Evolutionary conservation across 2,113 vertebrate genomes (phyloP), one percentile per base, ranked within the genome.

Genomic region (Phodopus roborovskii): DNA sequence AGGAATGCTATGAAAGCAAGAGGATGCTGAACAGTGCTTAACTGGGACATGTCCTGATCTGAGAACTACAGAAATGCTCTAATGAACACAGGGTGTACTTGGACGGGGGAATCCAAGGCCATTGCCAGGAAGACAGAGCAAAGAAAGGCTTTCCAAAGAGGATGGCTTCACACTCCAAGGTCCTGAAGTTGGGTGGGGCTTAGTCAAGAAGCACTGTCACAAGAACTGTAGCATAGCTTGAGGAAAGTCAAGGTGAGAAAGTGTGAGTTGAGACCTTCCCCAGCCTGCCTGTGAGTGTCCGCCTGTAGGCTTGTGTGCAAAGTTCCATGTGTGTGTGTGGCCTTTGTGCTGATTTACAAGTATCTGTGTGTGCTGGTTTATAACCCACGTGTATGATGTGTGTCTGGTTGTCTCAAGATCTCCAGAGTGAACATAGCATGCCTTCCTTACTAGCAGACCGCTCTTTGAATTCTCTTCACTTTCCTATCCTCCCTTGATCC

Each of bases 21-120:
- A 20, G 19, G 24, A 42, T 56, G 3, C 20, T 45, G 1, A 62
- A 45, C 53, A 33, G n/a, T 28, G 0, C 50, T 17, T 84, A 30
- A 88, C 13, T n/a, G 10, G 26, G 42, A 0, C 0, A 0, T 22
- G 13, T 17, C 4, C 68, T 85, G 19, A 17, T 26, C 4, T 28
- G 30, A 30, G 53, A 70, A 15, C 28, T 50, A 33, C 1, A 3
- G 66, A 85, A 81, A 58, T 60, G 10, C 17, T 39, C 20, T 77
- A 64, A 64, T 68, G 28, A 91, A 50, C 58, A 28, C 62, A 56
- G 53, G 53, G 53, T 56, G 53, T 45, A 45, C 45, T 45, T 45
- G 45, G 45, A 45, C 45, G 45, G 45, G 45, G 45, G 45, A 45
- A 45, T 6, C 26, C 16, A 73, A 20, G 62, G 13, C 42, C 56